phyloP scores from a whole-genome alignment of 2,797 vertebrate genomes.

The Pseudopleuronectes americanus region DNA sequence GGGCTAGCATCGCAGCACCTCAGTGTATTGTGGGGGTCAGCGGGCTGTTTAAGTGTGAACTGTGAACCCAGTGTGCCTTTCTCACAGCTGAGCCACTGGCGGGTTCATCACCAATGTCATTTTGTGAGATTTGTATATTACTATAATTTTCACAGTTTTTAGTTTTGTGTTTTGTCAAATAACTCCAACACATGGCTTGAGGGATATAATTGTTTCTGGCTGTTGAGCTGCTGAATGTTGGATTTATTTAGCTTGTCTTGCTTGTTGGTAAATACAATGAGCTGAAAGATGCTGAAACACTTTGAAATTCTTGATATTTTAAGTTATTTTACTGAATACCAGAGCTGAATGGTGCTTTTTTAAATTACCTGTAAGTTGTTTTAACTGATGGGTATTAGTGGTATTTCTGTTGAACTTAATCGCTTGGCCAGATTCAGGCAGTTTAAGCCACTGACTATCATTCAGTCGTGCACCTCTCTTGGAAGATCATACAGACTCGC shows the following conservation, averaged over 20 bases:
- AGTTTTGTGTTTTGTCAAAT: constrained; percentile 18
- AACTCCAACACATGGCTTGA: constrained; percentile 46
- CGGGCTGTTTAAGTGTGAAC: constrained; percentile 62
- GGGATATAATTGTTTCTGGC: constrained; percentile 14
- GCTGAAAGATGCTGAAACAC: too few species aligned
- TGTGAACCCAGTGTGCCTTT: constrained; percentile 49
- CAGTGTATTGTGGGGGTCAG: constrained; percentile 67
- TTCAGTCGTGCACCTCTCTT: neutral
- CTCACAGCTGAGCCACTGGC: constrained; percentile 65
- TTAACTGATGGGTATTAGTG: too few species aligned
- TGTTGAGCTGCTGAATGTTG: too few species aligned
- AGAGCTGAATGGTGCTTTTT: too few species aligned
- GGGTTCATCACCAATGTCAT: constrained; percentile 34
- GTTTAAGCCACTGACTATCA: neutral
- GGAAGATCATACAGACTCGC: neutral
- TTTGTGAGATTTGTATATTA: constrained; percentile 20
- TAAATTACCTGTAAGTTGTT: too few species aligned
- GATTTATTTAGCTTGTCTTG: too few species aligned
- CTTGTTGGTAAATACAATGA: too few species aligned
- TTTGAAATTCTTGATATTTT: too few species aligned
- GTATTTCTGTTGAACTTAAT: too few species aligned
- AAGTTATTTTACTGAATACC: too few species aligned
- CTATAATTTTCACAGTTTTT: neutral
- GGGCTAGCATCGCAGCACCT: constrained; percentile 47
- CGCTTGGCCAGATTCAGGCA: too few species aligned